Conservation (phyloP, 2,888 invertebrate genomes). For the Parascotia fuliginaria region DNA sequence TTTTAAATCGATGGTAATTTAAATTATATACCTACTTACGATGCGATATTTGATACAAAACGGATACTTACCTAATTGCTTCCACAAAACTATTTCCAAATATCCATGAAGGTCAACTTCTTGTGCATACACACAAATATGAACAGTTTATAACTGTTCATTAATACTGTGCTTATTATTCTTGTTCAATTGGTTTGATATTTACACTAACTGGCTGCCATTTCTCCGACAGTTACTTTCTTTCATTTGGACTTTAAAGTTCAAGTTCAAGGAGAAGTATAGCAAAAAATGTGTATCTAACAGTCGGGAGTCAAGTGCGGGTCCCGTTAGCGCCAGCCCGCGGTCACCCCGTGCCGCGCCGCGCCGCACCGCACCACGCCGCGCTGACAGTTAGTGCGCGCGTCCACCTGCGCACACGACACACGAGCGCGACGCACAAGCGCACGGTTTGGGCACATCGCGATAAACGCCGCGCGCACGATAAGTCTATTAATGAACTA, state of each 20-base stretch:
- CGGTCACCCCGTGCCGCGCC: slow-evolving; percentile 16
- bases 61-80: too few species aligned
- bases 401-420: slow-evolving; percentile 3
- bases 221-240: slow-evolving; percentile 18
- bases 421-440: too few species aligned
- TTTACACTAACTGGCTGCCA: slow-evolving; percentile 16
- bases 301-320: slow-evolving; percentile 13
- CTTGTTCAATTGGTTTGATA: slow-evolving; percentile 16
- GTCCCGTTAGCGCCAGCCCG: slow-evolving; percentile 26
- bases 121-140: too few species aligned
- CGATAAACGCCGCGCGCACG: slow-evolving; percentile 26
- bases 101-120: too few species aligned
- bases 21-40: too few species aligned
- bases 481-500: slow-evolving; percentile 43
- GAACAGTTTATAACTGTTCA: too few species aligned
- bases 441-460: slow-evolving; percentile 31
- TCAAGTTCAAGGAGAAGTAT: slow-evolving; percentile 33
- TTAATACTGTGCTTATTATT: too few species aligned
- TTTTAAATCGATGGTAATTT: too few species aligned
- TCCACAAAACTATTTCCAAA: too few species aligned
- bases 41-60: too few species aligned
- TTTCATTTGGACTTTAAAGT: slow-evolving; percentile 24
- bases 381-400: slow-evolving; percentile 11
- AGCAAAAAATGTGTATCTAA: slow-evolving; percentile 8
- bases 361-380: too few species aligned